Base-by-base conservation (phyloP, 2,888 invertebrate species). In the Nebria salina region DNA sequence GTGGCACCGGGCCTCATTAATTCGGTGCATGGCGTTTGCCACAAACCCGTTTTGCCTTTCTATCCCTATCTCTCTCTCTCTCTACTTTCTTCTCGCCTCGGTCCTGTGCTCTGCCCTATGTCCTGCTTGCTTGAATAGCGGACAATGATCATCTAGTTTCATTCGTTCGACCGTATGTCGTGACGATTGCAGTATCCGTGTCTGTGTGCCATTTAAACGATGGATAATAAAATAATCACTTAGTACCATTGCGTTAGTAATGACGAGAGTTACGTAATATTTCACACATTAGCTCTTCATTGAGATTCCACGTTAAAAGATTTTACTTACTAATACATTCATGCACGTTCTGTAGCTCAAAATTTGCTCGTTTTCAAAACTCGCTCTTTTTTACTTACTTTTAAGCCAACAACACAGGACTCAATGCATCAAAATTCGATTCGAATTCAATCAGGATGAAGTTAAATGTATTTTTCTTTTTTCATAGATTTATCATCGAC, bases 21-120 rank as follows among this genome's bases (percentile, higher is more conserved):
- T 80, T 80, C 80, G 65, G 70, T 80, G 75, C 80, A 75, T 75
- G 72, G 64, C 75, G 64, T 75, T 75, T 72, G 72, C 75, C 80
- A 70, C 78, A 73, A 78, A 34, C 15, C 73, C 15, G 65, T 64
- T 34, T 26, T 13, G 72, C 54, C 20, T 25, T 34, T 64, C 34
- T 13, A 25, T 41, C 64, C 26, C 15, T 54, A 25, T 54, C 9
- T 41, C 34, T 34, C 34, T 5, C 26, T 43, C 41, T 15, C 54
- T 43, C 41, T 72, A 3, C 8, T 34, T 41, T 72, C 72, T 72
- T 15, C 26, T 43, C 41, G n/a, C 54, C 54, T 43, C 13, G 41
- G 41, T 73, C 15, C 54, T 73, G 42, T 54, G 1, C 54, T 13
- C 8, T 54, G 54, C 54, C 54, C 54, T 54, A 13, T 54, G 54